Conservation (phyloP, 2,113 vertebrate genomes). For the Vulpes lagopus region DNA sequence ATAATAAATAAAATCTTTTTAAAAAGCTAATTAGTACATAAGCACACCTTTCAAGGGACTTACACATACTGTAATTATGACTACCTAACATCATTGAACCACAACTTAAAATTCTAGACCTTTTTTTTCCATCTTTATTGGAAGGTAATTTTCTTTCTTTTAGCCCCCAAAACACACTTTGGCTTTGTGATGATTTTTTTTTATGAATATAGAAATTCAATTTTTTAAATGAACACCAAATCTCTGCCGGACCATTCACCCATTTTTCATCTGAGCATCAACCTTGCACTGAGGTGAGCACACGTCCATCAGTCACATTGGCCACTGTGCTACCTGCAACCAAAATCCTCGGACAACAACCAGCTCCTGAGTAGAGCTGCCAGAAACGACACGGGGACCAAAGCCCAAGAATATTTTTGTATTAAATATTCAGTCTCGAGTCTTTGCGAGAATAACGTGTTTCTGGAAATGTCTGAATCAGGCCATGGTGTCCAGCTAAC, state of each 20-base stretch:
- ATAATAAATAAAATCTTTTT: not conserved
- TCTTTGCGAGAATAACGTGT: not conserved
- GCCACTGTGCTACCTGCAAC: rapidly evolving
- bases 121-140: constrained; percentile 73
- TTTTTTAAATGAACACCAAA: not conserved
- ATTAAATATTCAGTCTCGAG: not conserved
- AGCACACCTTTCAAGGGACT: constrained; percentile 83
- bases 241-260: rapidly evolving
- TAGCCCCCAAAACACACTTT: constrained; percentile 33
- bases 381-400: not conserved
- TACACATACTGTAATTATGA: constrained; percentile 75
- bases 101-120: constrained; percentile 78
- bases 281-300: rapidly evolving
- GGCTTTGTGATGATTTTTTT: not conserved
- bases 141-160: constrained; percentile 73
- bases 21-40: constrained; percentile 82
- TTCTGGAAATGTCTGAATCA: not conserved
- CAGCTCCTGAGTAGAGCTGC: not conserved
- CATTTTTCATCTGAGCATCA: rapidly evolving
- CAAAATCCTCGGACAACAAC: not conserved
- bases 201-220: constrained; percentile 1
- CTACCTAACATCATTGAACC: constrained; percentile 83
- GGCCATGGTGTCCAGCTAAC: rapidly evolving
- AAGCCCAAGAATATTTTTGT: not conserved
- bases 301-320: rapidly evolving